Evolutionary conservation across 2,888 invertebrate species (phyloP), one percentile per base, ranked within the genome.

Genomic region (Euzophera pinguis): DNA sequence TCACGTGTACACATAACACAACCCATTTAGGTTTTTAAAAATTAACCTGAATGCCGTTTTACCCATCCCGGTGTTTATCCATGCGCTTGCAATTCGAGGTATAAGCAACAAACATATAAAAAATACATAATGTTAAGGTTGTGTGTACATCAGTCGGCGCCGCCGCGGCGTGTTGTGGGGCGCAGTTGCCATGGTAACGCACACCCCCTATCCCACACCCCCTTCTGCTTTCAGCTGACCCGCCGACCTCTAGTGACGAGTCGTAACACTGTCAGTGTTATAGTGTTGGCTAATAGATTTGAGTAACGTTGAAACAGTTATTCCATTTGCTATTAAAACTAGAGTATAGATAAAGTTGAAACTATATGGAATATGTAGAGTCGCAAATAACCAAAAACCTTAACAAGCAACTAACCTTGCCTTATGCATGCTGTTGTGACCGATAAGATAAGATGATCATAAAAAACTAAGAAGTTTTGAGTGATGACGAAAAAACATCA

Each of bases 151-250:
- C 64, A 71, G 73, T 65, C 70, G 89, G 89, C 89, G 89, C 88
- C 88, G 77, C 75, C 69, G 66, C 81, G 89, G 81, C 88, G 89
- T 88, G 89, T 89, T 88, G 86, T 86, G 80, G 86, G 85, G 84
- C 81, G 73, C 78, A 69, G 86, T 88, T 73, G 73, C 69, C 74
- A 84, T 84, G 76, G 72, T 66, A 65, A 88, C 84, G 59, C 65
- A 87, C 82, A 59, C 65, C 62, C 65, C 67, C 68, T 63, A 62
- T 64, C 70, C 65, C 63, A 67, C 60, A 13, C 50, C 75, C 67
- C 69, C 73, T 68, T 69, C 60, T 65, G 62, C 69, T 73, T 78
- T 78, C 81, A 82, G 81, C 84, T 87, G 87, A 88, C 87, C 87
- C 80, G 80, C 59, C 85, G 85, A 84, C 85, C 85, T 83, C 81